These are phyloP conservation scores for Margarornis squamiger DNA, from an alignment of 2,797 vertebrate species.

Conservation along the genomic window DNA sequence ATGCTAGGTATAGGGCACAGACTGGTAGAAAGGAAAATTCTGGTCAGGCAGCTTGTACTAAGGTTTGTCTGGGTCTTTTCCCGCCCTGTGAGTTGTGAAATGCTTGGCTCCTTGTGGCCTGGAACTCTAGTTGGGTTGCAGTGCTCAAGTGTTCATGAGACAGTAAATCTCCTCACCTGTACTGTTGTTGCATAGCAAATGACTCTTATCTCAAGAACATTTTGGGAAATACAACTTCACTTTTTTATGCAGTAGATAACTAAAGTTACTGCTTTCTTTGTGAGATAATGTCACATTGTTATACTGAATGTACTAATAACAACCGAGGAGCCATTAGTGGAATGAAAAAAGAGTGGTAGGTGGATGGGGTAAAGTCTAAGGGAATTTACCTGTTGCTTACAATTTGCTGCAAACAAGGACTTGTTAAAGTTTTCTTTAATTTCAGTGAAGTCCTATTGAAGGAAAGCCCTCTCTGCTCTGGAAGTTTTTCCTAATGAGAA, in stretches of 20 bases:
- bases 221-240: conserved; percentile 7
- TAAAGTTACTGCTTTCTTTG: background rate
- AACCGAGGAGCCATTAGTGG: background rate
- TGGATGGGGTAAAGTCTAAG: background rate
- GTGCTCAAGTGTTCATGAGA: background rate
- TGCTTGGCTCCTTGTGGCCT: background rate
- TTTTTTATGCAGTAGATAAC: background rate
- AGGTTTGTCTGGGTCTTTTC: background rate
- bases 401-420: background rate
- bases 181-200: background rate
- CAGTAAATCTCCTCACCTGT: background rate
- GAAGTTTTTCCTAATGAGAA: background rate
- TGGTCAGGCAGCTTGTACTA: background rate
- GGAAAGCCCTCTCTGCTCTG: background rate
- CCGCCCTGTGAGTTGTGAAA: background rate
- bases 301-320: background rate
- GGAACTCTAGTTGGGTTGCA: background rate
- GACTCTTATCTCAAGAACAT: background rate
- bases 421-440: background rate
- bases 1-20: background rate
- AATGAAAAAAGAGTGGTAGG: background rate
- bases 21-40: background rate
- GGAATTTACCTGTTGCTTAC: background rate
- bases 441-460: background rate
- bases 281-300: background rate